These are phyloP conservation scores for Tenthredo livida DNA, from an alignment of 2,888 invertebrate genomes.

Conservation along the genomic window DNA sequence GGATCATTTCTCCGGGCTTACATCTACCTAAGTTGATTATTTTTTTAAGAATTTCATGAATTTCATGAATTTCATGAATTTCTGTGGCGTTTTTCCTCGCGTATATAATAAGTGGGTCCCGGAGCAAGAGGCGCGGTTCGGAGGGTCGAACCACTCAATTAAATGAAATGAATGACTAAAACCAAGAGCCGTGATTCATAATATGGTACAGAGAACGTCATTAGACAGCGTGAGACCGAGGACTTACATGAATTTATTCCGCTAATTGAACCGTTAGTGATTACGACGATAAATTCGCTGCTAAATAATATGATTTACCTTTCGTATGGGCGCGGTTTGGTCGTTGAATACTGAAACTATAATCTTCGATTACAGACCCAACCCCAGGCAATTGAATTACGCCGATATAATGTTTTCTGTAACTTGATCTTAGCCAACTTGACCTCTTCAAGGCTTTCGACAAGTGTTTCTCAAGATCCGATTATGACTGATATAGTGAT, in stretches of 20 bases:
- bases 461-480: conserved; percentile 41
- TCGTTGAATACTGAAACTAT: conserved; percentile 23
- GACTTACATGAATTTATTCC: conserved; percentile 56
- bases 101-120: background rate
- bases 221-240: conserved; percentile 25
- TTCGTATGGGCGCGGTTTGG: background rate
- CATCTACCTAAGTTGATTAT: background rate
- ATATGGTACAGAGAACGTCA: background rate
- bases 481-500: background rate
- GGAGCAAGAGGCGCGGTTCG: background rate
- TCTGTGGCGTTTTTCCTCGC: background rate
- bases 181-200: conserved; percentile 2
- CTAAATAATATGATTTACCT: conserved; percentile 4
- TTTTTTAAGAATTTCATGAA: background rate
- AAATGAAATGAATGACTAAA: background rate
- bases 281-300: conserved; percentile 56
- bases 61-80: background rate
- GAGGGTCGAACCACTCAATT: conserved; percentile 17
- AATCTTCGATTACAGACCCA: background rate
- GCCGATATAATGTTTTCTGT: background rate
- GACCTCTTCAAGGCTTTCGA: conserved; percentile 36
- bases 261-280: conserved; percentile 62
- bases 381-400: conserved; percentile 31
- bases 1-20: background rate
- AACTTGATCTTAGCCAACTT: conserved; percentile 7